Conservation (phyloP, 2,113 vertebrate species). For the Corythoichthys intestinalis region DNA sequence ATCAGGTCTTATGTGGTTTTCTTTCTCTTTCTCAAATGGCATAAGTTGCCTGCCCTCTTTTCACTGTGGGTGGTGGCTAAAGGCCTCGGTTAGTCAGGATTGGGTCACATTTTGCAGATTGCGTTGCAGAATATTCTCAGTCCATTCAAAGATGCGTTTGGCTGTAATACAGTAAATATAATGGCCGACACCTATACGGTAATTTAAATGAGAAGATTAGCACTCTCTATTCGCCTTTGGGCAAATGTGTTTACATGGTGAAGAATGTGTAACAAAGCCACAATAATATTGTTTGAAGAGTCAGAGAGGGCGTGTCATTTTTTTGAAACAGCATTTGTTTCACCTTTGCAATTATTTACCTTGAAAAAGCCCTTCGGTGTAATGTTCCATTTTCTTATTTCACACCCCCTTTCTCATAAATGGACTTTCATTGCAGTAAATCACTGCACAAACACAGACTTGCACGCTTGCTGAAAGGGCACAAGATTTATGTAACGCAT, state of each 20-base stretch:
- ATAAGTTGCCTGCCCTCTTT: constrained; percentile 52
- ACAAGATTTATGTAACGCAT: constrained; percentile 99
- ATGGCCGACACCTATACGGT: constrained; percentile 2
- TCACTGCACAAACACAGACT: constrained; percentile 98
- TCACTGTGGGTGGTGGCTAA: constrained; percentile 48
- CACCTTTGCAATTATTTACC: constrained; percentile 99
- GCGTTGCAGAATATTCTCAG: constrained; percentile 30
- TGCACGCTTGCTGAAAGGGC: constrained; percentile 95
- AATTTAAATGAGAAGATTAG: constrained; percentile 14
- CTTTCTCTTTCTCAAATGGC: constrained; percentile 68
- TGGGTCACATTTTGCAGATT: constrained; percentile 49
- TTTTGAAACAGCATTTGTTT: constrained; percentile 88
- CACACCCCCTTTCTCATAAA: constrained; percentile 99
- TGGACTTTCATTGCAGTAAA: constrained; percentile 98
- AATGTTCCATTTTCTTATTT: constrained; percentile 99
- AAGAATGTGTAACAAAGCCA: constrained; percentile 32
- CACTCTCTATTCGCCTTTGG: too few species aligned
- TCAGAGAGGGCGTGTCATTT: constrained; percentile 61
- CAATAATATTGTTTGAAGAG: constrained; percentile 74
- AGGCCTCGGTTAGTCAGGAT: constrained; percentile 57
- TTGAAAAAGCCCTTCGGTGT: constrained; percentile 99
- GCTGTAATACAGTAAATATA: constrained; percentile 13
- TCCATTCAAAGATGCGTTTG: constrained; percentile 22
- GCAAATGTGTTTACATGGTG: not conserved
- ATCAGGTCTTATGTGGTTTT: constrained; percentile 74